Conservation (phyloP, 2,797 vertebrate species). For the Eurystomus glaucurus region DNA sequence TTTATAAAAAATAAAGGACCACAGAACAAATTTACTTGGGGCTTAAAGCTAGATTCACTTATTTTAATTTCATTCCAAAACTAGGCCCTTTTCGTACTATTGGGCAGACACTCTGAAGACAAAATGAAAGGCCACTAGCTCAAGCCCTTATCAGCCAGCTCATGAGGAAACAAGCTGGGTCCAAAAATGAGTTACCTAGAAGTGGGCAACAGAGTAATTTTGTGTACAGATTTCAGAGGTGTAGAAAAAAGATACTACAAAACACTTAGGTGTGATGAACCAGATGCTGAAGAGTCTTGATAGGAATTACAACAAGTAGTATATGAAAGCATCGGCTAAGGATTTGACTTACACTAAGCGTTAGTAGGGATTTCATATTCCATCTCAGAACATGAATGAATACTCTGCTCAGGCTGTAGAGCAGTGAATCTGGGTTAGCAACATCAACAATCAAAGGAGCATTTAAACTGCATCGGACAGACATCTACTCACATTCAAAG, state of each 20-base stretch:
- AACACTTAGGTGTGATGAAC: background rate
- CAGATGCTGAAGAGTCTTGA: background rate
- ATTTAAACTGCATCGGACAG: background rate
- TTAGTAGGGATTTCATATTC: background rate
- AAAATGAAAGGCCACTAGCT: background rate
- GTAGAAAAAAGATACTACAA: background rate
- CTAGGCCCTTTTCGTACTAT: background rate
- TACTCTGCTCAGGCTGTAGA: background rate
- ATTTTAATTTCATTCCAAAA: background rate
- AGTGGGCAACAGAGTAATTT: rapidly evolving
- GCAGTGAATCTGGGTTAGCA: background rate
- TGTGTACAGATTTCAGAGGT: background rate
- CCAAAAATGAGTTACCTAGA: background rate
- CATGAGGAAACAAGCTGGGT: background rate
- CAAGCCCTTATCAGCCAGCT: background rate
- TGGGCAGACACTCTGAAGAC: background rate
- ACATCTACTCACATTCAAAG: background rate
- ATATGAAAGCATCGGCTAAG: background rate
- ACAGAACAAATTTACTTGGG: background rate
- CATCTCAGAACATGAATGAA: background rate
- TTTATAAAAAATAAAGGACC: background rate
- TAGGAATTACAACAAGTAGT: background rate
- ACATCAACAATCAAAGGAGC: background rate
- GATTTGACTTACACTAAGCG: background rate
- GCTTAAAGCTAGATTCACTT: background rate